A percentile compares a stretch with the other conserved stretches of the same genome.
These are phyloP conservation scores for Chondrilla cf. caribensis DNA, from an alignment of 37 sponge, comb jelly and placozoan species.

Conservation along the genomic window DNA sequence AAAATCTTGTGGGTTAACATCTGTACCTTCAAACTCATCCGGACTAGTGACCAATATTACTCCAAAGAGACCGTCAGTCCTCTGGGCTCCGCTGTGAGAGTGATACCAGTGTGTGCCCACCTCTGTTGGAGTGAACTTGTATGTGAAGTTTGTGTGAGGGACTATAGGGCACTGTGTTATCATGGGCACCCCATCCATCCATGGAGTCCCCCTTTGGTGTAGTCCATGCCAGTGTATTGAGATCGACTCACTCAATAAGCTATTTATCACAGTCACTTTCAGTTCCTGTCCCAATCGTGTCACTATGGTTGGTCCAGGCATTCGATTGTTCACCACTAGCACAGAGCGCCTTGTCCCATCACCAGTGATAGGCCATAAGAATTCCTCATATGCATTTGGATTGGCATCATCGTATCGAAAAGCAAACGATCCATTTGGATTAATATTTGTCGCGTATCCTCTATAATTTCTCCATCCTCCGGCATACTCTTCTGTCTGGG, in stretches of 20 bases:
- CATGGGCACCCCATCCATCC: conserved; percentile 78
- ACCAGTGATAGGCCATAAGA: neutral
- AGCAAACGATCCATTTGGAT: neutral
- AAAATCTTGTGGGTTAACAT: neutral
- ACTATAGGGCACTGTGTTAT: conserved; percentile 62
- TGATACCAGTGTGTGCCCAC: conserved; percentile 85
- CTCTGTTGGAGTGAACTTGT: conserved; percentile 53
- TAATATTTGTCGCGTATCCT: neutral
- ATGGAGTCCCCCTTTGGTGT: conserved; percentile 60
- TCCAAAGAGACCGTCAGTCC: conserved; percentile 73
- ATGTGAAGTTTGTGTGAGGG: conserved; percentile 39
- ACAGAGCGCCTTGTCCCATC: neutral
- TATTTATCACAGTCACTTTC: conserved; percentile 42
- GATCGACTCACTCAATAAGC: conserved; percentile 45
- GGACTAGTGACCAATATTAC: conserved; percentile 50
- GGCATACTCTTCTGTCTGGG: neutral
- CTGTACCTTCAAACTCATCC: neutral
- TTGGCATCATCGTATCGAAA: neutral
- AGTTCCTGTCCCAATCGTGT: neutral
- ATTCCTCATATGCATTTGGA: neutral
- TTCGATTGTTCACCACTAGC: neutral
- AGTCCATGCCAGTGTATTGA: conserved; percentile 84
- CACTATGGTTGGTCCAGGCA: neutral
- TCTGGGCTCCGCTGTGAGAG: conserved; percentile 67
- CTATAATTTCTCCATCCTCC: neutral